phyloP scores from a whole-genome alignment of 2,888 invertebrate species.

The Lepas anatifera region DNA sequence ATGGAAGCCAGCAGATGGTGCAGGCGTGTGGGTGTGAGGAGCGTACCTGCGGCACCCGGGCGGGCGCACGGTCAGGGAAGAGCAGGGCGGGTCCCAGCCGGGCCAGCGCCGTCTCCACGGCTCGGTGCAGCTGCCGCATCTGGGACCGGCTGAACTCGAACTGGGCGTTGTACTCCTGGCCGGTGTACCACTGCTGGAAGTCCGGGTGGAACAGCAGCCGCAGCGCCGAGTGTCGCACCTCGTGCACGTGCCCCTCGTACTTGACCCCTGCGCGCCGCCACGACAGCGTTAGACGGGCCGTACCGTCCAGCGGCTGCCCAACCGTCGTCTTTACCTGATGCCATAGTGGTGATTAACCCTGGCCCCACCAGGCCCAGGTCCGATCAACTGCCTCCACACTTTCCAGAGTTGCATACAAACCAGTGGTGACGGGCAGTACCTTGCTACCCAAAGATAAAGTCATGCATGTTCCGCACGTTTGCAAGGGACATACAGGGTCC shows the following conservation, averaged over 20 bases:
- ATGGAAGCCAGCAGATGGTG: neutral
- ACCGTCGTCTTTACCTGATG: no score
- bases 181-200: conserved; percentile 62
- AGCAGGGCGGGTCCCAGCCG: conserved; percentile 53
- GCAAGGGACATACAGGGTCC: no score
- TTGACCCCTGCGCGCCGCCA: neutral
- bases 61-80: conserved; percentile 45
- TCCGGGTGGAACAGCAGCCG: conserved; percentile 58
- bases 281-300: no score
- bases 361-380: neutral
- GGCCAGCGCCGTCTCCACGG: conserved; percentile 47
- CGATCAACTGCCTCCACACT: neutral
- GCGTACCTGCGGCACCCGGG: conserved; percentile 19
- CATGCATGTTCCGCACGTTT: no score
- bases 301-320: no score
- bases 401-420: conserved; percentile 19
- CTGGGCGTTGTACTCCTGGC: conserved; percentile 60
- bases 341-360: neutral
- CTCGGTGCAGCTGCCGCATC: conserved; percentile 60
- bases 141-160: conserved; percentile 52
- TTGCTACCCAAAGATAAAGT: no score
- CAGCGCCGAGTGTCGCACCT: conserved; percentile 34
- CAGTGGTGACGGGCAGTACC: neutral
- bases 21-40: no score
- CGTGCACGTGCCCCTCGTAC: conserved; percentile 25